Conservation (phyloP, 92 coral and sea anemone species). For the Umimayanthus kanabou region DNA sequence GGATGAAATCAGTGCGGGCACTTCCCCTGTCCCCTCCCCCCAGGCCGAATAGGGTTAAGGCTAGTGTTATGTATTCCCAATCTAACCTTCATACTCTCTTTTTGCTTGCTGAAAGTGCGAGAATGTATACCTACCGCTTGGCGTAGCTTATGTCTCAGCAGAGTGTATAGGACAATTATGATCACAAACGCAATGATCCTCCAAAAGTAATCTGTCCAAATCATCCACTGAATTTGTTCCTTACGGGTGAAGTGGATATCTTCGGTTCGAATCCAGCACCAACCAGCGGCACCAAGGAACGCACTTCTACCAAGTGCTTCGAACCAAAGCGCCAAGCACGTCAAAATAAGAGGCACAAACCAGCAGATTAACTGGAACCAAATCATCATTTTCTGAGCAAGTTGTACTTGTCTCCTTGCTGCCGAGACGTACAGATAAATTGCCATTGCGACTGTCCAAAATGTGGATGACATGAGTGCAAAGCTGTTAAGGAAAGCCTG, state of each 20-base stretch:
- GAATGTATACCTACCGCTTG: background rate
- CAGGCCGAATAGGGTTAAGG: too few relatives aligned
- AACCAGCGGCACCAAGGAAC: slow-evolving; percentile 18
- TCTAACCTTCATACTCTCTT: too few relatives aligned
- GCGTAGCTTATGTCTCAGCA: background rate
- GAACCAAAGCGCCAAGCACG: background rate
- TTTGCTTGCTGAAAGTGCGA: too few relatives aligned
- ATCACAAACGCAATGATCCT: background rate
- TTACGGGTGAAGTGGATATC: background rate
- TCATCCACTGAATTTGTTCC: background rate
- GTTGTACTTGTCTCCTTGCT: slow-evolving; percentile 2
- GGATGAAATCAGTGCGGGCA: too few relatives aligned
- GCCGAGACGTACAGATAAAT: slow-evolving; percentile 22
- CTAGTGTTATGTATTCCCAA: too few relatives aligned
- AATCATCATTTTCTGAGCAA: slow-evolving; percentile 26
- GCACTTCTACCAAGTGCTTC: slow-evolving; percentile 5
- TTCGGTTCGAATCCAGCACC: slow-evolving; percentile 23
- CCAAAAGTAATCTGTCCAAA: background rate
- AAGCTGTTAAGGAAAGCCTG: slow-evolving; percentile 5
- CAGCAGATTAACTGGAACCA: slow-evolving; percentile 39
- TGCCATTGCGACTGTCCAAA: slow-evolving; percentile 36
- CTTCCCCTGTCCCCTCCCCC: too few relatives aligned
- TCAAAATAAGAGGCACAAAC: slow-evolving; percentile 24
- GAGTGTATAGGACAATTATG: background rate
- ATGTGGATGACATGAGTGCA: slow-evolving; percentile 20